Evolutionary conservation across 2,113 vertebrate genomes (phyloP).

Genomic region (Acinonyx jubatus): DNA sequence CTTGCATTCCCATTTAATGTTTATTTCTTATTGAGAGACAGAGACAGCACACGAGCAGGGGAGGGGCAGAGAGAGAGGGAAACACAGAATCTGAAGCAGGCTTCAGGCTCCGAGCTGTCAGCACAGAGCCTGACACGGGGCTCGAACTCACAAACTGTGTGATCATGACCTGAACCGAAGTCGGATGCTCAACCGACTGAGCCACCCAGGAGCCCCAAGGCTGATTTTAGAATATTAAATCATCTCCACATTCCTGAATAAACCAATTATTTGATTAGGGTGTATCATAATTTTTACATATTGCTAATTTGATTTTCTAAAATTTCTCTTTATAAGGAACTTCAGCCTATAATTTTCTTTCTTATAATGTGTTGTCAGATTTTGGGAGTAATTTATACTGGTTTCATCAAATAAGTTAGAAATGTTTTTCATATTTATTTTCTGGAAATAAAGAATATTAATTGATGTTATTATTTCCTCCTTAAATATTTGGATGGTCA

Average conservation of each 20-base stretch:
- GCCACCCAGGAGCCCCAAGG: not conserved
- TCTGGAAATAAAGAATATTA: not conserved
- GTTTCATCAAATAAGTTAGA: not conserved
- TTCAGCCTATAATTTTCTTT: not conserved
- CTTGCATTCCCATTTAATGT: no score
- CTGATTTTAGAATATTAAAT: slow-evolving; percentile 9
- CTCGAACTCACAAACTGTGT: no score
- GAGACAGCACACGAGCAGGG: no score
- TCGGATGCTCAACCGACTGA: no score
- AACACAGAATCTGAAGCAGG: no score
- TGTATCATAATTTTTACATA: not conserved
- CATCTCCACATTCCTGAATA: not conserved
- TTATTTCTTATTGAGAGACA: no score
- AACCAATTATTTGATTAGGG: not conserved
- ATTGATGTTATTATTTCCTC: not conserved
- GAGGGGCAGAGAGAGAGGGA: no score
- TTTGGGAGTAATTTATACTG: not conserved
- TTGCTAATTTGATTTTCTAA: not conserved
- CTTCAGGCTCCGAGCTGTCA: no score
- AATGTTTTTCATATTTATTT: not conserved
- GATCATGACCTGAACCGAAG: no score
- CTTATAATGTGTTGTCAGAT: not conserved
- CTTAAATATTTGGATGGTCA: not conserved
- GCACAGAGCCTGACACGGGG: no score
- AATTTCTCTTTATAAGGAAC: not conserved